Evolutionary conservation across 2,797 vertebrate genomes (phyloP).

Genomic region (Lagorchestes hirsutus): DNA sequence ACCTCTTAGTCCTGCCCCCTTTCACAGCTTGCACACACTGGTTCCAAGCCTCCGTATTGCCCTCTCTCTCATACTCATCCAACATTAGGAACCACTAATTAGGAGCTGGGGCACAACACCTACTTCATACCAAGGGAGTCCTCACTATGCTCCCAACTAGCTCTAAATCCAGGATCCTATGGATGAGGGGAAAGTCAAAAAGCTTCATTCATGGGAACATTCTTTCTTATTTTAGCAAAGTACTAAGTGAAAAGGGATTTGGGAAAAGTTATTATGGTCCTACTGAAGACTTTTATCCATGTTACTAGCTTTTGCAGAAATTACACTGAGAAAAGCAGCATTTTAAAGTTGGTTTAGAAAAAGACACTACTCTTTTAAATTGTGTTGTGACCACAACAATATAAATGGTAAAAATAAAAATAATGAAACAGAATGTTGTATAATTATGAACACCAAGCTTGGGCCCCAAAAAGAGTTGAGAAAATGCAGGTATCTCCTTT

Average conservation of each 20-base stretch:
- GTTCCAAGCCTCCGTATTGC: too few species aligned
- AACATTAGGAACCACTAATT: background rate
- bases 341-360: background rate
- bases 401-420: background rate
- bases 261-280: background rate
- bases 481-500: background rate
- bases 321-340: background rate
- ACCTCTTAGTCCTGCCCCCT: too few species aligned
- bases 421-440: background rate
- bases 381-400: background rate
- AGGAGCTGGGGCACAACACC: background rate
- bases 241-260: background rate
- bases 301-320: background rate
- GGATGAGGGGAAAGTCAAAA: background rate
- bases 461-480: background rate
- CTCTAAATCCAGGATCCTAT: background rate
- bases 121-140: background rate
- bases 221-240: background rate
- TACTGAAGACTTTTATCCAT: background rate
- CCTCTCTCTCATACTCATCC: too few species aligned
- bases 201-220: accelerated
- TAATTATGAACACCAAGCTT: background rate
- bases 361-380: background rate
- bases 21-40: too few species aligned
- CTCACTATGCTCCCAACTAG: background rate